These are phyloP conservation scores for Parasteatoda tepidariorum DNA, from an alignment of 1,140 invertebrate species.

Conservation along the genomic window DNA sequence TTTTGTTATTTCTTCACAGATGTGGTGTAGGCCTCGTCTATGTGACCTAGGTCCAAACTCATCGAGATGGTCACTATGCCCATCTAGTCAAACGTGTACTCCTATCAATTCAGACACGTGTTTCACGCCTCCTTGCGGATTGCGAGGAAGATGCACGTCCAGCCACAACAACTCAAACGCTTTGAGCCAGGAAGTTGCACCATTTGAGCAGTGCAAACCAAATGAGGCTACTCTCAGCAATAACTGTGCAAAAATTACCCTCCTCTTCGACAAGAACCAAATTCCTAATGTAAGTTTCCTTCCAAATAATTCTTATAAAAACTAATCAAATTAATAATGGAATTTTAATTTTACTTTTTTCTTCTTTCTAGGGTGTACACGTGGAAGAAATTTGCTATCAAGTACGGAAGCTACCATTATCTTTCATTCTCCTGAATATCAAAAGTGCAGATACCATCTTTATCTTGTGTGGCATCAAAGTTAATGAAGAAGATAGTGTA, in stretches of 20 bases:
- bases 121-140: slow-evolving; percentile 79
- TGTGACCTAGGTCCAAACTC: slow-evolving; percentile 46
- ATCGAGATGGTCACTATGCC: slow-evolving; percentile 61
- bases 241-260: slow-evolving; percentile 80
- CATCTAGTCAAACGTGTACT: slow-evolving; percentile 65
- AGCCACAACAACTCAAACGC: slow-evolving; percentile 79
- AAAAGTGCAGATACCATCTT: slow-evolving; percentile 68
- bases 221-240: slow-evolving; percentile 77
- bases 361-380: slow-evolving; percentile 73
- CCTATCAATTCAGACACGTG: slow-evolving; percentile 72
- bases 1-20: slow-evolving; percentile 62
- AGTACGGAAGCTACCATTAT: slow-evolving; percentile 71
- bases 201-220: slow-evolving; percentile 82
- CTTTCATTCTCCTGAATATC: slow-evolving; percentile 63
- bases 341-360: slow-evolving; percentile 7
- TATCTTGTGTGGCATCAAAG: slow-evolving; percentile 83
- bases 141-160: slow-evolving; percentile 84
- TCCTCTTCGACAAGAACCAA: slow-evolving; percentile 77
- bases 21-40: slow-evolving; percentile 65
- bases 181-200: slow-evolving; percentile 79
- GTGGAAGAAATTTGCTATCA: slow-evolving; percentile 79
- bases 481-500: slow-evolving; percentile 82
- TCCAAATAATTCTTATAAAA: background rate
- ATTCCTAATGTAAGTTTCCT: slow-evolving; percentile 67
- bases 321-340: slow-evolving; percentile 22